A percentile compares a stretch with the other conserved stretches of the same genome.
These are phyloP conservation scores for Myotis findleyi DNA, from an alignment of 2,797 vertebrate genomes.

Conservation along the genomic window DNA sequence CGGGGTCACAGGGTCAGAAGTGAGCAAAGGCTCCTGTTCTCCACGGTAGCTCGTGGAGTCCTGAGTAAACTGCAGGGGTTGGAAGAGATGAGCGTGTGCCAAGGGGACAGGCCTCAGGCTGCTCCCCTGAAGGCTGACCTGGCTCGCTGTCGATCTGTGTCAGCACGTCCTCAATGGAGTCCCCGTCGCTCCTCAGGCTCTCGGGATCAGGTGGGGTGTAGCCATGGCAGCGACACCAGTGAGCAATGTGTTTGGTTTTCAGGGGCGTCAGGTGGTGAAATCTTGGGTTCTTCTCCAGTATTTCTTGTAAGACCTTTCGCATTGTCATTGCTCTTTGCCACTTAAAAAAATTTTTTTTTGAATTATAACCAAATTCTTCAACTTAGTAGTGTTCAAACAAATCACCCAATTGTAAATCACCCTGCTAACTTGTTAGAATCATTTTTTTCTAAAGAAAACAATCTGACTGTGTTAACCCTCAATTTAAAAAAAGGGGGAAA, in stretches of 20 bases:
- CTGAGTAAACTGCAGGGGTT: background rate
- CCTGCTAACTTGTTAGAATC: background rate
- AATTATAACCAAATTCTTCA: constrained; percentile 27
- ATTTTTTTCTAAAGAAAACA: background rate
- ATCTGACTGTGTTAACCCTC: background rate
- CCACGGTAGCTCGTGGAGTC: background rate
- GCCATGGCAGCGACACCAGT: constrained; percentile 97
- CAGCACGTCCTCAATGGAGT: constrained; percentile 97
- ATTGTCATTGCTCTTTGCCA: constrained; percentile 97
- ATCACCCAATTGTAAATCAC: background rate
- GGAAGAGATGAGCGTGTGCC: background rate
- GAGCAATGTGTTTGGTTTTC: constrained; percentile 96
- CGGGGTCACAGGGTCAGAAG: too few relatives aligned
- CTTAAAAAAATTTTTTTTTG: constrained; percentile 82
- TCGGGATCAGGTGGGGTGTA: constrained; percentile 96
- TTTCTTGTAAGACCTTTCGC: constrained; percentile 94
- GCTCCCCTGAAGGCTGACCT: constrained; percentile 81
- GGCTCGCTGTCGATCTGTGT: constrained; percentile 98
- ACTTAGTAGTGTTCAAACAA: constrained; percentile 13
- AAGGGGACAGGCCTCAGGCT: background rate
- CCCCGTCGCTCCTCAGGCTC: constrained; percentile 89
- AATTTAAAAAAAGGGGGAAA: background rate
- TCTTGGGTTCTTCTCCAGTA: constrained; percentile 93
- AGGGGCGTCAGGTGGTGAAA: constrained; percentile 93
- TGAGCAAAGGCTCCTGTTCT: background rate